Percentiles rank a stretch among this genome's conserved stretches.
Evolutionary conservation across 2,888 invertebrate species (phyloP).

Genomic region (Lasioglossum oenotherae): DNA sequence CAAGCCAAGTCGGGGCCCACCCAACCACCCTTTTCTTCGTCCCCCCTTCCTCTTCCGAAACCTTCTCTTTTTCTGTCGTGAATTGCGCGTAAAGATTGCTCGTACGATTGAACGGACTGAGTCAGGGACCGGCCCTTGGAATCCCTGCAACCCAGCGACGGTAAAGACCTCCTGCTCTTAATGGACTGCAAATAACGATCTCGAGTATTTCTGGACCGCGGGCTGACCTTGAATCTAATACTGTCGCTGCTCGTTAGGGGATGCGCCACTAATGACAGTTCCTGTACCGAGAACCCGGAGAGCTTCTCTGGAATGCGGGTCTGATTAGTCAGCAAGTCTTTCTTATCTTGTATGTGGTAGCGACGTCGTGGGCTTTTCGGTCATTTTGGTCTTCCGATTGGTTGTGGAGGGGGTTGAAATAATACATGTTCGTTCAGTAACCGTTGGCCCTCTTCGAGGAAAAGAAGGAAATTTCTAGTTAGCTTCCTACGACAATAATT

Average conservation of each 20-base stretch:
- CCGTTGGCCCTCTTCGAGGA: too few species aligned
- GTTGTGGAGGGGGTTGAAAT: not conserved
- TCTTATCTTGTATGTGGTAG: not conserved
- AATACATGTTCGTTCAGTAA: too few species aligned
- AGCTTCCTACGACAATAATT: too few species aligned
- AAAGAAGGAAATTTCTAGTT: too few species aligned
- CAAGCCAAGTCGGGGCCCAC: not conserved
- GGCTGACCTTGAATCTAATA: slow-evolving; percentile 69
- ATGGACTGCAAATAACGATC: slow-evolving; percentile 82
- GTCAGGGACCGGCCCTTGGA: slow-evolving; percentile 68
- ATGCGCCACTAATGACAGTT: not conserved
- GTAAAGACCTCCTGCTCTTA: slow-evolving; percentile 82
- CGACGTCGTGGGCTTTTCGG: not conserved
- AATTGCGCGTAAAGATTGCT: slow-evolving; percentile 71
- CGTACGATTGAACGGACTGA: slow-evolving; percentile 67
- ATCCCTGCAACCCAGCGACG: slow-evolving; percentile 73
- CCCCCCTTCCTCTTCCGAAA: not conserved
- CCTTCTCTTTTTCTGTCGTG: slow-evolving; percentile 48
- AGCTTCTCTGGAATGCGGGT: not conserved
- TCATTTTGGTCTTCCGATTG: not conserved
- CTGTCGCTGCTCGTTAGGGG: slow-evolving; percentile 60
- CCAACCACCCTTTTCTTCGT: slow-evolving; percentile 31
- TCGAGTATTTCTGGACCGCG: slow-evolving; percentile 75
- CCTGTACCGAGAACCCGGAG: not conserved
- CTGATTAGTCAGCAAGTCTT: slow-evolving; percentile 6